Evolutionary conservation across 2,888 invertebrate species (phyloP).

Genomic region (Amiota communis): DNA sequence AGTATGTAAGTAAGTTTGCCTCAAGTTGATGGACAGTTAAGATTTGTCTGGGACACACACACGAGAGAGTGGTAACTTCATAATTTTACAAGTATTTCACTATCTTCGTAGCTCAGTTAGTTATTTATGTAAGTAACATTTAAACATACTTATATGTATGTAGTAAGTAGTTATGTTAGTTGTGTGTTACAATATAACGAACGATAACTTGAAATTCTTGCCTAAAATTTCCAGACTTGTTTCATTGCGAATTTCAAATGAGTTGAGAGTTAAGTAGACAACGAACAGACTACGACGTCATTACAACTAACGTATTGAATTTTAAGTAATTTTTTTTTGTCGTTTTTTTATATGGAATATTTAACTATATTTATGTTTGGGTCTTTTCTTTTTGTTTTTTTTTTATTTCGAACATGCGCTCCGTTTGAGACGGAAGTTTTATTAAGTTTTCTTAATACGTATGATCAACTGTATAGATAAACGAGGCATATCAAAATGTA

Average conservation of each 20-base stretch:
- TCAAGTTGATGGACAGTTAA: too few relatives aligned
- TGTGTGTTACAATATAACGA: background rate
- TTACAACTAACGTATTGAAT: constrained; percentile 44
- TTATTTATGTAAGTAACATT: too few relatives aligned
- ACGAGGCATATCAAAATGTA: too few relatives aligned
- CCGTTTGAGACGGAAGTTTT: constrained; percentile 6
- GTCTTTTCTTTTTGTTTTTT: background rate
- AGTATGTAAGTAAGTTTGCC: too few relatives aligned
- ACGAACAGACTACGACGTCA: constrained; percentile 39
- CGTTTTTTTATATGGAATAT: background rate
- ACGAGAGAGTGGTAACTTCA: too few relatives aligned
- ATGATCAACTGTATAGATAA: too few relatives aligned
- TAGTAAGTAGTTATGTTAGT: background rate
- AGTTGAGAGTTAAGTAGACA: background rate
- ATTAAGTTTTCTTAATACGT: too few relatives aligned
- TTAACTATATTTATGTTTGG: too few relatives aligned
- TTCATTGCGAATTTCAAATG: constrained; percentile 7
- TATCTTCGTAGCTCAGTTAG: too few relatives aligned
- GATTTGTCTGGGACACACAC: too few relatives aligned
- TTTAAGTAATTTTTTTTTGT: constrained; percentile 35
- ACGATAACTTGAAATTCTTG: constrained; percentile 7
- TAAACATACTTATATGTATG: background rate
- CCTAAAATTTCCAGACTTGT: constrained; percentile 2
- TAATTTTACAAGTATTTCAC: too few relatives aligned
- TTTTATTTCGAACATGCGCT: background rate